Conservation (phyloP, 2,888 invertebrate genomes). For the Calameuta filiformis region DNA sequence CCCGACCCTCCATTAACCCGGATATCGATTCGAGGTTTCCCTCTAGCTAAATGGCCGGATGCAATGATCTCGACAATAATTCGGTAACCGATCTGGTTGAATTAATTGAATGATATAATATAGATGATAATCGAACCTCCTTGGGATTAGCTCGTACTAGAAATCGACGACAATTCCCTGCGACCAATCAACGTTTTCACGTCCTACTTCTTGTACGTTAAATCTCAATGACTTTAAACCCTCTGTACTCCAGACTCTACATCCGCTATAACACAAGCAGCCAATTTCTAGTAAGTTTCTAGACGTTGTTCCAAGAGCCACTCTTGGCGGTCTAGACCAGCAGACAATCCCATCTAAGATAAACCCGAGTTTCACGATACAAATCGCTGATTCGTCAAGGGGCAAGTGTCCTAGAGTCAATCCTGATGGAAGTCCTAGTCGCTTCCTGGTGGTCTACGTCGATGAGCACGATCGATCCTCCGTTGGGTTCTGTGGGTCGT, state of each 20-base stretch:
- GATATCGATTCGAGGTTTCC: conserved; percentile 51
- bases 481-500: neutral
- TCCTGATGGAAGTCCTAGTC: neutral
- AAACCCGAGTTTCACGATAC: neutral
- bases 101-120: neutral
- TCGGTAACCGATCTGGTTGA: neutral
- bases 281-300: neutral
- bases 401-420: neutral
- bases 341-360: neutral
- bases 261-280: neutral
- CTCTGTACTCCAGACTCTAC: neutral
- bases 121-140: neutral
- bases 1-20: conserved; percentile 42
- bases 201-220: neutral
- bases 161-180: neutral
- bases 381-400: neutral
- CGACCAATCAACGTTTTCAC: neutral
- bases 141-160: neutral
- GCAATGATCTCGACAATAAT: conserved; percentile 4
- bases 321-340: neutral
- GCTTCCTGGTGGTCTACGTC: neutral
- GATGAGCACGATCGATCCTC: neutral
- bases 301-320: neutral
- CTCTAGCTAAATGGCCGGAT: neutral
- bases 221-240: neutral